phyloP scores from a whole-genome alignment of 2,888 invertebrate genomes.

The Peribatodes rhomboidaria region DNA sequence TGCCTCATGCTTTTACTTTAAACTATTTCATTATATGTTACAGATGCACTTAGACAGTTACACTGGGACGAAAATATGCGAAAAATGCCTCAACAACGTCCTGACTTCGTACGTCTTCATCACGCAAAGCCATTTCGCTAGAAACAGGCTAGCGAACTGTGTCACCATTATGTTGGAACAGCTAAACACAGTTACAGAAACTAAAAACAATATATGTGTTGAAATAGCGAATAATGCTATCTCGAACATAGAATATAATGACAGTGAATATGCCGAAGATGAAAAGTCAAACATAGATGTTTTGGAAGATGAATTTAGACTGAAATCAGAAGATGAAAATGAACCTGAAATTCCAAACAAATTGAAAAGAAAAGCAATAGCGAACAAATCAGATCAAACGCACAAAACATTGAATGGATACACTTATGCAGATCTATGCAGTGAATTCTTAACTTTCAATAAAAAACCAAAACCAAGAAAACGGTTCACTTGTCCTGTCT shows the following conservation, averaged over 20 bases:
- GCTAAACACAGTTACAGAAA: conserved; percentile 54
- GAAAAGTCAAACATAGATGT: conserved; percentile 66
- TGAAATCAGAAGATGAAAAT: conserved; percentile 63
- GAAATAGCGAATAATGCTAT: conserved; percentile 69
- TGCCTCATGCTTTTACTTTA: conserved; percentile 37
- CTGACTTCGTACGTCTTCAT: conserved; percentile 72
- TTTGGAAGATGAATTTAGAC: conserved; percentile 78
- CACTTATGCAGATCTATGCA: conserved; percentile 56
- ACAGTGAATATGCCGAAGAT: conserved; percentile 57
- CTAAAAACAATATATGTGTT: conserved; percentile 65
- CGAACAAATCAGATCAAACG: conserved; percentile 15
- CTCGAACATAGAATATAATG: conserved; percentile 60
- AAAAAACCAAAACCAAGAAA: conserved; percentile 56
- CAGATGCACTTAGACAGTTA: conserved; percentile 71
- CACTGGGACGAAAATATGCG: conserved; percentile 76
- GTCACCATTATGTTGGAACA: conserved; percentile 66
- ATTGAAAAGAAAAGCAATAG: conserved; percentile 18
- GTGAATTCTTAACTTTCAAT: conserved; percentile 75
- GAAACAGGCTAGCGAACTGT: conserved; percentile 68
- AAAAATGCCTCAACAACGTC: conserved; percentile 71
- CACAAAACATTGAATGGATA: conserved; percentile 60
- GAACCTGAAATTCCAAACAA: conserved; percentile 37
- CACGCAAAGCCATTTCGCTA: conserved; percentile 63
- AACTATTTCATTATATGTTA: conserved; percentile 64
- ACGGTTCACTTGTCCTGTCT: conserved; percentile 68